Evolutionary conservation across 1,140 invertebrate species (phyloP).

Genomic region (Andricus grossulariae): DNA sequence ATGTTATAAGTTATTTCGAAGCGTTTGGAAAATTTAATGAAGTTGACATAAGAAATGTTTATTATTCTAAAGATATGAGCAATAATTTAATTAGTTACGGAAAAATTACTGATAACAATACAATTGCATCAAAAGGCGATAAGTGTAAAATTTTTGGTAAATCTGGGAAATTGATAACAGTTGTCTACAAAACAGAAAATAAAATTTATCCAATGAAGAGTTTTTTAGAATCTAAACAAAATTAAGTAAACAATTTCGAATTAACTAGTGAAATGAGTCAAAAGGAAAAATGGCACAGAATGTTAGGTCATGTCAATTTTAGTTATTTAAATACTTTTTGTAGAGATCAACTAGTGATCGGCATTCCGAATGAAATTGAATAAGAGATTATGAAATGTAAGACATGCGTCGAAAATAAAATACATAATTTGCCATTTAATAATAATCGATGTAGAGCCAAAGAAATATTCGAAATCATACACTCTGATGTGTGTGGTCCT

Average conservation of each 20-base stretch:
- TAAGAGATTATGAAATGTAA: conserved; percentile 26
- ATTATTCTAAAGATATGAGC: conserved; percentile 8
- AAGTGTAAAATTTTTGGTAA: conserved; percentile 20
- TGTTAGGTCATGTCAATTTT: conserved; percentile 58
- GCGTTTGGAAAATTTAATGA: conserved; percentile 30
- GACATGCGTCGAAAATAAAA: conserved; percentile 33
- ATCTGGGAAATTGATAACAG: conserved; percentile 3
- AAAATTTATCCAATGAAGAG: conserved; percentile 6
- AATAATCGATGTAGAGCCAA: conserved; percentile 37
- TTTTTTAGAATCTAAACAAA: not conserved
- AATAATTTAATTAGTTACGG: conserved; percentile 33
- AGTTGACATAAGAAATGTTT: conserved; percentile 28
- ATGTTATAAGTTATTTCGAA: conserved; percentile 25
- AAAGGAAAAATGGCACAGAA: not conserved
- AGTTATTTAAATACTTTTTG: conserved; percentile 21
- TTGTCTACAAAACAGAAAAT: conserved; percentile 7
- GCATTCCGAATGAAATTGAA: conserved; percentile 9
- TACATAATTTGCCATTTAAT: conserved; percentile 22
- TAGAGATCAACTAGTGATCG: conserved; percentile 25
- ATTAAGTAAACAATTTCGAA: too few species aligned
- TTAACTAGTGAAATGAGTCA: too few species aligned
- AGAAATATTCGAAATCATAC: conserved; percentile 52
- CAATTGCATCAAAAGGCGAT: conserved; percentile 28
- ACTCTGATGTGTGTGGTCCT: conserved; percentile 64
- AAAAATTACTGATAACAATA: conserved; percentile 12